Evolutionary conservation across 2,888 invertebrate genomes (phyloP), one percentile per base, ranked within the genome.

Genomic region (Melipona bicolor): DNA sequence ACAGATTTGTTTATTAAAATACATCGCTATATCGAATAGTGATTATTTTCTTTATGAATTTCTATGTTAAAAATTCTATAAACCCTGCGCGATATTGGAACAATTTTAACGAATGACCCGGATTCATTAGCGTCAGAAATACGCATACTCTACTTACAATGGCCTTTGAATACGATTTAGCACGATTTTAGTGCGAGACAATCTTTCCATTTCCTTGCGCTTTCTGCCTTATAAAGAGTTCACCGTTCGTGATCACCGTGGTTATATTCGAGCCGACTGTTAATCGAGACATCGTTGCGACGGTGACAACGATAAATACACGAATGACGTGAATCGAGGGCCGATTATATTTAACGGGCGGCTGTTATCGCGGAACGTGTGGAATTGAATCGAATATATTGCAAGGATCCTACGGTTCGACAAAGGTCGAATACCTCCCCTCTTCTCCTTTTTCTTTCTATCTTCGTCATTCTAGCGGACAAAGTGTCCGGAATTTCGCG

Each of bases 221-320:
- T 43, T 43, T 43, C 64, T 68, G 9, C n/a, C 54, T 56, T 49
- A 24, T 50, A 52, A 71, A 80, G 56, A 49, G 64, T 56, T 74
- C 43, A 50, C 56, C n/a, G 36, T 43, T 36, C 19, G 52, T 19
- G 17, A 62, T 56, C 49, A 17, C 4, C 74, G 43, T 9, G 36
- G 36, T 43, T 43, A 43, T 82, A 54, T 56, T 52, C 32, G 15
- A 54, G 49, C 56, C 69, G 65, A 79, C 83, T 69, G 79, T 79
- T 32, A 79, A 79, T 84, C 83, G 83, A 13, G 43, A 21, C 64
- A 70, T 76, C 79, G 79, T 84, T 73, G 70, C 73, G 73, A 21
- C 65, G 65, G 61, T 70, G 77, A 73, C 82, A 68, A 50, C 70
- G 84, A 84, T 84, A 84, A 83, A 73, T 84, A 79, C 79, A 65